These are phyloP conservation scores for Eledona agricola DNA, from an alignment of 2,888 invertebrate species.

Conservation along the genomic window DNA sequence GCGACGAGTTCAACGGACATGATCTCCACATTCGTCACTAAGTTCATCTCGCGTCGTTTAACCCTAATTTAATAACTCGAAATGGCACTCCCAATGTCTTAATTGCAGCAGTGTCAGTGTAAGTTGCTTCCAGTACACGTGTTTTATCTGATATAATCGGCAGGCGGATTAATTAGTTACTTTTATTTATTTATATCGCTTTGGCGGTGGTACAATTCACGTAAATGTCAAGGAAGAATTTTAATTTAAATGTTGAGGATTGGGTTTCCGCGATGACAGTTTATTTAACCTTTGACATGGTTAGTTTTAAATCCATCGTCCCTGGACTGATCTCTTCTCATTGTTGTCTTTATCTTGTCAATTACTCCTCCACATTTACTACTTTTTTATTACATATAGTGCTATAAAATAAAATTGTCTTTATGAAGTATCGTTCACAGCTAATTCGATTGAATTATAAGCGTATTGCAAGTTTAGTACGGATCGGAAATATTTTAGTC, in stretches of 20 bases:
- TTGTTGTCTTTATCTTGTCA: no score
- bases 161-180: conserved; percentile 11
- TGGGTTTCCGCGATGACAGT: conserved; percentile 23
- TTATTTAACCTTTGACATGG: conserved; percentile 13
- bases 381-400: no score
- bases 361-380: no score
- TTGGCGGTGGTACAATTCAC: conserved; percentile 18
- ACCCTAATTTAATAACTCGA: conserved; percentile 15
- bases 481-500: no score
- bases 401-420: no score
- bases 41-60: conserved; percentile 7
- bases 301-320: conserved; percentile 13
- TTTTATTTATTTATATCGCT: conserved; percentile 14
- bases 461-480: no score
- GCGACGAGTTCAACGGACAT: conserved; percentile 23
- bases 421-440: no score
- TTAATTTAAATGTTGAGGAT: conserved; percentile 24
- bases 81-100: no score
- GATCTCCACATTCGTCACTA: conserved; percentile 10
- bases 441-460: no score
- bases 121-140: conserved; percentile 14
- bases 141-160: conserved; percentile 1
- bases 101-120: conserved; percentile 4
- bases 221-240: conserved; percentile 18
- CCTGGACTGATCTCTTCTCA: no score